Evolutionary conservation across 2,888 invertebrate genomes (phyloP).

Genomic region (Himalopsyche kuldschensis): DNA sequence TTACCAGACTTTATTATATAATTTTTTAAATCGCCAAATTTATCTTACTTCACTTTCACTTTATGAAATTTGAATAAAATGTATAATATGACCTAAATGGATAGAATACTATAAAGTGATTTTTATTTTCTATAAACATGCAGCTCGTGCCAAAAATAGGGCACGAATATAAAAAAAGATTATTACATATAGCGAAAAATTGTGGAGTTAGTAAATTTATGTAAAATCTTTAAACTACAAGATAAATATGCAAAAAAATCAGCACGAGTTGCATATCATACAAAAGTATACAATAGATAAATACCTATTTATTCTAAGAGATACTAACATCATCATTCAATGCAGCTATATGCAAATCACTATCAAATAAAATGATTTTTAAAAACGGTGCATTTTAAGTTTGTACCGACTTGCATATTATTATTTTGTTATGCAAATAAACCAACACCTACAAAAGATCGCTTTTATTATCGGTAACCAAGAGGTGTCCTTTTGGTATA

Average conservation of each 20-base stretch:
- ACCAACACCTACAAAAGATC: too few relatives aligned
- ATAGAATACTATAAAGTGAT: too few relatives aligned
- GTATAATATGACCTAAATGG: too few relatives aligned
- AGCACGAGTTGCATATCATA: slow-evolving; percentile 32
- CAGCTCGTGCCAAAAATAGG: slow-evolving; percentile 23
- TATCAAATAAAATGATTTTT: background rate
- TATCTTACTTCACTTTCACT: too few relatives aligned
- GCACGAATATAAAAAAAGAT: slow-evolving; percentile 2
- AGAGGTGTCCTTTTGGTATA: too few relatives aligned
- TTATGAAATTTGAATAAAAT: too few relatives aligned
- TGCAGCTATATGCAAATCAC: slow-evolving; percentile 20
- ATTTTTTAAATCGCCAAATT: too few relatives aligned
- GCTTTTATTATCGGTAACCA: too few relatives aligned
- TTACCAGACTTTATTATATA: too few relatives aligned
- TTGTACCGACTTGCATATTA: background rate
- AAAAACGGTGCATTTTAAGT: background rate
- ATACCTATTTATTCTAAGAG: slow-evolving; percentile 9
- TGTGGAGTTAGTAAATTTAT: slow-evolving; percentile 15
- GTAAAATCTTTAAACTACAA: slow-evolving; percentile 15
- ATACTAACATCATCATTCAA: background rate
- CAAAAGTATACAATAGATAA: background rate
- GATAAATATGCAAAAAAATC: slow-evolving; percentile 17
- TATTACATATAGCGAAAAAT: background rate
- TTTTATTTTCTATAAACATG: background rate
- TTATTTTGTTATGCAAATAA: too few relatives aligned